A percentile compares a stretch with the other conserved stretches of the same genome.
phyloP scores from a whole-genome alignment of 53 echinoderm and acorn worm species.

The Apostichopus leukothele region DNA sequence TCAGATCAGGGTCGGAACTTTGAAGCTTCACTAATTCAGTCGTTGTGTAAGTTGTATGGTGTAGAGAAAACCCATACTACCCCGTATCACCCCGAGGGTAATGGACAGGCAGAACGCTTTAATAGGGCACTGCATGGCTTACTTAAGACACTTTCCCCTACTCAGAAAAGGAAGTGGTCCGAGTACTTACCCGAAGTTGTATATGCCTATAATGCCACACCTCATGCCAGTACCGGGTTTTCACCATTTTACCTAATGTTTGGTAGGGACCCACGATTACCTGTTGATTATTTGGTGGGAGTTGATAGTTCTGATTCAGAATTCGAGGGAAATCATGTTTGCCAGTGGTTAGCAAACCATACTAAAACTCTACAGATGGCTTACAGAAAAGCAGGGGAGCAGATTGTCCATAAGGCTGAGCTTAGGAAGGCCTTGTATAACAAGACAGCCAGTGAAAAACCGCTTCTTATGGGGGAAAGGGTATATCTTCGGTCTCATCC shows the following conservation, averaged over 20 bases:
- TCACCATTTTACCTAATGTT: slow-evolving; percentile 62
- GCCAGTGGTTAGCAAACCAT: slow-evolving; percentile 26
- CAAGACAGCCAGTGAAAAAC: slow-evolving; percentile 38
- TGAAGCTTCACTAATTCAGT: slow-evolving; percentile 23
- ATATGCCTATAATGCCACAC: slow-evolving; percentile 61
- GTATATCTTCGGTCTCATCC: slow-evolving; percentile 51
- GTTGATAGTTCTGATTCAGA: background rate
- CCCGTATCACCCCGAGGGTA: slow-evolving; percentile 63
- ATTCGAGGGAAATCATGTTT: background rate
- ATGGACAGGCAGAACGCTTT: slow-evolving; percentile 64
- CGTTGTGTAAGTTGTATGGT: slow-evolving; percentile 60
- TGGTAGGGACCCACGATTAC: slow-evolving; percentile 54
- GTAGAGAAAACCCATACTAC: slow-evolving; percentile 59
- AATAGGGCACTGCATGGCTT: slow-evolving; percentile 54
- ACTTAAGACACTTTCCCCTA: slow-evolving; percentile 35
- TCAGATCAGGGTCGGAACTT: too few relatives aligned
- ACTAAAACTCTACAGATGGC: slow-evolving; percentile 13
- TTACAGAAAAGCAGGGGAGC: slow-evolving; percentile 49
- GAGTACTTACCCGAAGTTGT: slow-evolving; percentile 56
- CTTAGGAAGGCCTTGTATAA: slow-evolving; percentile 28
- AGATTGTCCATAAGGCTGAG: background rate
- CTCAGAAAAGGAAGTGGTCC: slow-evolving; percentile 54
- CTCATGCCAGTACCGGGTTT: slow-evolving; percentile 35
- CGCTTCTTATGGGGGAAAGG: slow-evolving; percentile 31
- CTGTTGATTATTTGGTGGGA: slow-evolving; percentile 49